Percentiles rank a stretch among this genome's conserved stretches.
These are phyloP conservation scores for Brenthis daphne DNA, from an alignment of 2,888 invertebrate genomes.

Conservation along the genomic window DNA sequence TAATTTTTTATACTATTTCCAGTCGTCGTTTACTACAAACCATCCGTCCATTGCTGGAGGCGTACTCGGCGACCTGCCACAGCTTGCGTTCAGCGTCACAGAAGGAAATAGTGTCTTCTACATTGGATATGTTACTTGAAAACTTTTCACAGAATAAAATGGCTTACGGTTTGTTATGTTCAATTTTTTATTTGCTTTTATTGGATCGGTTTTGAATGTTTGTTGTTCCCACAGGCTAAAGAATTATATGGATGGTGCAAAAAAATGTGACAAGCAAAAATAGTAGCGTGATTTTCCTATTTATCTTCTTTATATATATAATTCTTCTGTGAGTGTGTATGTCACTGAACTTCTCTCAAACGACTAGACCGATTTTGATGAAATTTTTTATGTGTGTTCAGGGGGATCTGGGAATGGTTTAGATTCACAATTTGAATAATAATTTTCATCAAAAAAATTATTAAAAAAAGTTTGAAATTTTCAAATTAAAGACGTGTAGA, in stretches of 20 bases:
- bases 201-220: background rate
- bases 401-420: no score
- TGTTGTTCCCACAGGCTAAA: background rate
- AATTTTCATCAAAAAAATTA: no score
- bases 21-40: slow-evolving; percentile 82
- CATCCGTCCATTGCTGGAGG: slow-evolving; percentile 87
- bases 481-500: no score
- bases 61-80: slow-evolving; percentile 85
- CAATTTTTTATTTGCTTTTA: background rate
- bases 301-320: no score
- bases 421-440: no score
- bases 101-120: slow-evolving; percentile 84
- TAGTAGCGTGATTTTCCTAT: background rate
- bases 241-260: no score
- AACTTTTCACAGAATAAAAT: slow-evolving; percentile 82
- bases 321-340: no score
- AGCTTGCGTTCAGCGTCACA: slow-evolving; percentile 80
- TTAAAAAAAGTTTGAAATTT: no score
- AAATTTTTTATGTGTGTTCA: no score
- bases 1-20: background rate
- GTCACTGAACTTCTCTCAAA: no score
- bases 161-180: slow-evolving; percentile 81
- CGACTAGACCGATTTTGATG: no score
- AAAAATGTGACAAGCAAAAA: no score
- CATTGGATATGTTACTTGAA: slow-evolving; percentile 85